Evolutionary conservation across 2,888 invertebrate genomes (phyloP).

Genomic region (Leptopilina syphax): DNA sequence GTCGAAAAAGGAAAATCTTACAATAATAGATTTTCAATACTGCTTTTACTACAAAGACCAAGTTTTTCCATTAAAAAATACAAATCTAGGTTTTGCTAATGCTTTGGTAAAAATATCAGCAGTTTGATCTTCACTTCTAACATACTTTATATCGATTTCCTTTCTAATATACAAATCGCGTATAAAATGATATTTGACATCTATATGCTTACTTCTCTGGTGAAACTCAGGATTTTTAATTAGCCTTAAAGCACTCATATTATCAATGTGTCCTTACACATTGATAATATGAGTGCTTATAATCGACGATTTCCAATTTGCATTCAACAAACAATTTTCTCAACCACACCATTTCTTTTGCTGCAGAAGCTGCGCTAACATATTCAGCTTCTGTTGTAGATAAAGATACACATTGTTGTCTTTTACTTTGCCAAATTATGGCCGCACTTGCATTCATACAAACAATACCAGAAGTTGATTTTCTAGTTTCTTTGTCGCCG

Average conservation of each 20-base stretch:
- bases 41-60: neutral
- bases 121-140: neutral
- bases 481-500: no score
- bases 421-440: slow-evolving; percentile 45
- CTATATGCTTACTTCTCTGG: neutral
- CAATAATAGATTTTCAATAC: neutral
- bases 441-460: slow-evolving; percentile 33
- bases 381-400: slow-evolving; percentile 48
- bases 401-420: slow-evolving; percentile 41
- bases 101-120: neutral
- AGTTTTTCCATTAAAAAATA: neutral
- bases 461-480: neutral
- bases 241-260: slow-evolving; percentile 40
- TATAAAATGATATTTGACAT: neutral
- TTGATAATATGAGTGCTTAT: no score
- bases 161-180: neutral
- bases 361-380: slow-evolving; percentile 33
- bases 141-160: neutral
- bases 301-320: slow-evolving; percentile 5
- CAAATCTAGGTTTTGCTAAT: neutral
- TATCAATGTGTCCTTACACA: slow-evolving; percentile 41
- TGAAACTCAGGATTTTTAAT: slow-evolving; percentile 41
- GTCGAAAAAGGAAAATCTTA: no score
- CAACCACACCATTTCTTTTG: slow-evolving; percentile 48
- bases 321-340: slow-evolving; percentile 44